Evolutionary conservation across 2,888 invertebrate genomes (phyloP).

Genomic region (Abrostola tripartita): DNA sequence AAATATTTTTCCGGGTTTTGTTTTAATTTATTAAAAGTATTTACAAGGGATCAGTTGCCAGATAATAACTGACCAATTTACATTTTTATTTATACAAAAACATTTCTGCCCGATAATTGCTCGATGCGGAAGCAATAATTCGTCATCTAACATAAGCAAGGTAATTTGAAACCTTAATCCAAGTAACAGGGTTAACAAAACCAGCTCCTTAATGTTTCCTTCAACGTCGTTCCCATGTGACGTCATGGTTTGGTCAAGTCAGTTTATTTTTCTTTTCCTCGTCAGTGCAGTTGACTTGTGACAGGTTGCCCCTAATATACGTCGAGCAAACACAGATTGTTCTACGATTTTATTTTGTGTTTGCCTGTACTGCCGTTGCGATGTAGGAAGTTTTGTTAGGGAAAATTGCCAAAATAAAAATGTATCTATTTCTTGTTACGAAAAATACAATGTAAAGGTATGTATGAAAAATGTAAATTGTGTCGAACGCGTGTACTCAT

Average conservation of each 20-base stretch:
- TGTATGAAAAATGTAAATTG: background rate
- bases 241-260: slow-evolving; percentile 2
- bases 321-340: slow-evolving; percentile 22
- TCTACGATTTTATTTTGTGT: slow-evolving; percentile 30
- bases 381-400: background rate
- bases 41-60: no score
- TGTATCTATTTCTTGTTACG: background rate
- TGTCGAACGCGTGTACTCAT: background rate
- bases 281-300: slow-evolving; percentile 26
- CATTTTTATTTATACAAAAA: no score
- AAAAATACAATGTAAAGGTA: background rate
- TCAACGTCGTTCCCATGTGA: slow-evolving; percentile 1
- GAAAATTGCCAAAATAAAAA: slow-evolving; percentile 5
- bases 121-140: no score
- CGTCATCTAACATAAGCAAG: no score
- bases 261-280: slow-evolving; percentile 19
- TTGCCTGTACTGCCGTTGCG: background rate
- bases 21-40: slow-evolving; percentile 22
- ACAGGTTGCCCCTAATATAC: slow-evolving; percentile 31
- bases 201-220: no score
- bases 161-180: no score
- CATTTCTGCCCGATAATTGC: no score
- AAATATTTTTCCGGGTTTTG: slow-evolving; percentile 4
- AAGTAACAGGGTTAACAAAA: no score
- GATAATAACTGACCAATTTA: no score